Conservation (phyloP, 2,113 vertebrate genomes). For the Menidia beryllina region DNA sequence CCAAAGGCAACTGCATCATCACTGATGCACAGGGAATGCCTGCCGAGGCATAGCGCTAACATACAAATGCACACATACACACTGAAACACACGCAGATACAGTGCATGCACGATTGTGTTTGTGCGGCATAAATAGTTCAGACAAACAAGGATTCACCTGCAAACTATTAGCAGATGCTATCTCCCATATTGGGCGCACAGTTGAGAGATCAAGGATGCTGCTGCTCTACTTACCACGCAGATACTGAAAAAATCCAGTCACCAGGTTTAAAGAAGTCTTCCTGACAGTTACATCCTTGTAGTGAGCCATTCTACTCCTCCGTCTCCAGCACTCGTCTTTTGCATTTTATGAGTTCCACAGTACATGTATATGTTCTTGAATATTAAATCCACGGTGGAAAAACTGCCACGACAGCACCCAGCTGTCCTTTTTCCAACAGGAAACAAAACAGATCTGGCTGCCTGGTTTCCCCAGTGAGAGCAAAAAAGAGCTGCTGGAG, state of each 20-base stretch:
- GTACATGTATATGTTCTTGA: conserved; percentile 44
- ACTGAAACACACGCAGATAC: conserved; percentile 8
- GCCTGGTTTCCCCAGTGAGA: conserved; percentile 66
- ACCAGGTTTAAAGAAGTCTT: conserved; percentile 84
- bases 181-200: conserved; percentile 29
- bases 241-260: conserved; percentile 86
- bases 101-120: conserved; percentile 52
- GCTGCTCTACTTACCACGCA: conserved; percentile 86
- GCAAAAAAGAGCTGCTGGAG: conserved; percentile 64
- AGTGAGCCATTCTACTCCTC: conserved; percentile 83
- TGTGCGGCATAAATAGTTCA: conserved; percentile 61
- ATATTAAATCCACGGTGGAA: conserved; percentile 72
- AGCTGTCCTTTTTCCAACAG: conserved; percentile 64
- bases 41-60: conserved; percentile 66
- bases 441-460: conserved; percentile 77
- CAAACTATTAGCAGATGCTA: conserved; percentile 43
- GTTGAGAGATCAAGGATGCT: conserved; percentile 25
- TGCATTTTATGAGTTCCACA: conserved; percentile 70
- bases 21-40: conserved; percentile 70
- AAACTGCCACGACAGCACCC: conserved; percentile 41
- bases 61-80: conserved; percentile 29
- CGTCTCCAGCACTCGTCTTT: conserved; percentile 55
- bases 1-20: conserved; percentile 76
- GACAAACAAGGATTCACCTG: conserved; percentile 61
- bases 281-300: conserved; percentile 81